These are phyloP conservation scores for Globodera rostochiensis DNA, from an alignment of 1,140 invertebrate species.

Conservation along the genomic window DNA sequence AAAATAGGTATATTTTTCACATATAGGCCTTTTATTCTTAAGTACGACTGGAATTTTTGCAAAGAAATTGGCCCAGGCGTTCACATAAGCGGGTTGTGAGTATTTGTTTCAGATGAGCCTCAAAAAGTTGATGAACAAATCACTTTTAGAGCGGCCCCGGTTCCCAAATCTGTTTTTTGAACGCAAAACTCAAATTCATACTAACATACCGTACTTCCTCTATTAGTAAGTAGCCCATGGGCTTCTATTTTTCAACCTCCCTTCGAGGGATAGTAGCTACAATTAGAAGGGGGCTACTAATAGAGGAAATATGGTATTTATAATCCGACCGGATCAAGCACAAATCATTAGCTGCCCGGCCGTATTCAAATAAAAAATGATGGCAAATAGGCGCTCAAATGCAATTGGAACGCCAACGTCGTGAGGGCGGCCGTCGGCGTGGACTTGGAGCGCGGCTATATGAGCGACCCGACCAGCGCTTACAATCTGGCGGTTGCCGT, in stretches of 20 bases:
- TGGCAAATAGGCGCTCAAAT: conserved; percentile 19
- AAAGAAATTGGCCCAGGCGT: neutral
- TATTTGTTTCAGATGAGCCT: neutral
- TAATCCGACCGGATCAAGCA: neutral
- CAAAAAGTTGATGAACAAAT: neutral
- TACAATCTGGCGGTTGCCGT: neutral
- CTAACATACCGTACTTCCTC: neutral
- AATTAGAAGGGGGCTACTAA: neutral
- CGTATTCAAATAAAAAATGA: neutral
- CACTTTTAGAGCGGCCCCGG: neutral
- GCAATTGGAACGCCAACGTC: conserved; percentile 29
- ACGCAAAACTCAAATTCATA: neutral
- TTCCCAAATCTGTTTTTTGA: neutral
- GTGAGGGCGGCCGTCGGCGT: conserved; percentile 37
- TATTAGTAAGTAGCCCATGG: neutral
- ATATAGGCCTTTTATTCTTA: too few species aligned
- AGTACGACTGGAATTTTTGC: too few species aligned
- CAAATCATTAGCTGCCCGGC: neutral
- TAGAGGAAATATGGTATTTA: too few species aligned
- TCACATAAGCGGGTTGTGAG: neutral
- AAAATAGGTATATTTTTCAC: too few species aligned
- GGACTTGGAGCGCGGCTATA: conserved; percentile 12
- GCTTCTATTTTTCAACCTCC: neutral
- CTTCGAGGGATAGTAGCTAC: too few species aligned
- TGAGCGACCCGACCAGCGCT: neutral